Evolutionary conservation across 2,113 vertebrate genomes (phyloP).

Genomic region (Anoplopoma fimbria): DNA sequence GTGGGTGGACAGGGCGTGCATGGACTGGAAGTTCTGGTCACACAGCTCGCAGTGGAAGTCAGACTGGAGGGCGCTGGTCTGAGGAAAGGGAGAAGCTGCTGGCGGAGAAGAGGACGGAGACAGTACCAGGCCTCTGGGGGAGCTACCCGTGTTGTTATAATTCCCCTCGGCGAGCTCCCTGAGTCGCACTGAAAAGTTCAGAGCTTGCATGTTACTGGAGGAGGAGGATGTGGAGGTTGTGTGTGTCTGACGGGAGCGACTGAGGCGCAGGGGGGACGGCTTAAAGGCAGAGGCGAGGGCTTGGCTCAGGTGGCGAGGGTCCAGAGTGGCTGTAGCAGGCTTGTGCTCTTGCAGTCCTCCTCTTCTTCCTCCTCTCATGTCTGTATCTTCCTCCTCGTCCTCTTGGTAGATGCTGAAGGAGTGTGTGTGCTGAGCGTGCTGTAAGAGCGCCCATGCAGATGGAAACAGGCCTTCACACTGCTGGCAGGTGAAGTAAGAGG

Average conservation of each 20-base stretch:
- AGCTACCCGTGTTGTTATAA: slow-evolving; percentile 35
- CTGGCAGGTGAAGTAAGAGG: slow-evolving; percentile 84
- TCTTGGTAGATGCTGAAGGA: slow-evolving; percentile 86
- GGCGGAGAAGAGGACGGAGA: slow-evolving; percentile 80
- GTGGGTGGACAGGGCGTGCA: slow-evolving; percentile 81
- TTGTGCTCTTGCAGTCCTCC: slow-evolving; percentile 87
- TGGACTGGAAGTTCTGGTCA: slow-evolving; percentile 80
- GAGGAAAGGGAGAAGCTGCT: slow-evolving; percentile 78
- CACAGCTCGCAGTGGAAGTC: slow-evolving; percentile 82
- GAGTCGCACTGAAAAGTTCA: slow-evolving; percentile 88
- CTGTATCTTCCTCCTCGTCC: slow-evolving; percentile 80
- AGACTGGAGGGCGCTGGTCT: slow-evolving; percentile 24
- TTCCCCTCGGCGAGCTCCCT: slow-evolving; percentile 80
- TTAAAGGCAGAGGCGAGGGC: slow-evolving; percentile 89
- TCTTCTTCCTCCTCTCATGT: slow-evolving; percentile 69
- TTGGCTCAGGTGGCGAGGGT: slow-evolving; percentile 93
- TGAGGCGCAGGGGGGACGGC: slow-evolving; percentile 57
- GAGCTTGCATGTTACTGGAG: slow-evolving; percentile 85
- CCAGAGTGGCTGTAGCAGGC: slow-evolving; percentile 86
- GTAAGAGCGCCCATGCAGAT: slow-evolving; percentile 83
- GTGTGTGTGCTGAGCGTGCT: slow-evolving; percentile 85
- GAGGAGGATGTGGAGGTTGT: slow-evolving; percentile 41
- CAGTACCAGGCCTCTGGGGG: slow-evolving; percentile 51
- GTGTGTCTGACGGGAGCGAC: slow-evolving; percentile 63
- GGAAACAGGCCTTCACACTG: slow-evolving; percentile 81